phyloP scores from a whole-genome alignment of 2,797 vertebrate genomes.

The Phaenicophaeus curvirostris region DNA sequence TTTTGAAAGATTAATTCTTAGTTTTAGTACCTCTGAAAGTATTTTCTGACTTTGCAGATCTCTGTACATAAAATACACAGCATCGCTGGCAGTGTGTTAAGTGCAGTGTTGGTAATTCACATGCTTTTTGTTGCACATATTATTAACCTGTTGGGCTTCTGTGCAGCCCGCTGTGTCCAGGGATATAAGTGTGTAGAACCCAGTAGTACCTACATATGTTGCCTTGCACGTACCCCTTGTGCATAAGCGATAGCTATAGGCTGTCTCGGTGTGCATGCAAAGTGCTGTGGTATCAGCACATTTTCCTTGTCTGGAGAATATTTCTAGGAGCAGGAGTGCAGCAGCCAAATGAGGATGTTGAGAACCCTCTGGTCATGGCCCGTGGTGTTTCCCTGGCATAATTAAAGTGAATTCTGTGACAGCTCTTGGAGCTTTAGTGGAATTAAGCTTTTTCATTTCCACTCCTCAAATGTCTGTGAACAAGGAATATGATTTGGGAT shows the following conservation, averaged over 20 bases:
- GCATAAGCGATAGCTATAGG: background rate
- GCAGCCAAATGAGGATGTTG: background rate
- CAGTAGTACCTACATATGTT: too few species aligned
- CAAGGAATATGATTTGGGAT: background rate
- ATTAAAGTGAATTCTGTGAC: background rate
- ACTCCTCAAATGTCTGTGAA: background rate
- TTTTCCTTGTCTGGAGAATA: background rate
- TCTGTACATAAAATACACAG: background rate
- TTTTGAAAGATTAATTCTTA: background rate
- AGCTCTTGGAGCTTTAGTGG: background rate
- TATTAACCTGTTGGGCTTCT: background rate
- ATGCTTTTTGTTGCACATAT: background rate
- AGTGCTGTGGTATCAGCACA: background rate
- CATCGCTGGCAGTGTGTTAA: background rate
- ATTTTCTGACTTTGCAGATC: background rate
- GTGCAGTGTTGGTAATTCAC: background rate
- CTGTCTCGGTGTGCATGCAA: fast-evolving
- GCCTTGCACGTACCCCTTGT: fast-evolving
- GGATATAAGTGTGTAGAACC: background rate
- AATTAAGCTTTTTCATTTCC: background rate
- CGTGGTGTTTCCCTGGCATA: background rate
- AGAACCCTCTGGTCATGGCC: background rate
- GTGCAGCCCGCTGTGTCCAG: background rate
- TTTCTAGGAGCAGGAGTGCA: background rate
- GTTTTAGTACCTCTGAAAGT: background rate